Evolutionary conservation across 1,140 invertebrate species (phyloP), one percentile per base, ranked within the genome.

Genomic region (Zaprionus ghesquierei): DNA sequence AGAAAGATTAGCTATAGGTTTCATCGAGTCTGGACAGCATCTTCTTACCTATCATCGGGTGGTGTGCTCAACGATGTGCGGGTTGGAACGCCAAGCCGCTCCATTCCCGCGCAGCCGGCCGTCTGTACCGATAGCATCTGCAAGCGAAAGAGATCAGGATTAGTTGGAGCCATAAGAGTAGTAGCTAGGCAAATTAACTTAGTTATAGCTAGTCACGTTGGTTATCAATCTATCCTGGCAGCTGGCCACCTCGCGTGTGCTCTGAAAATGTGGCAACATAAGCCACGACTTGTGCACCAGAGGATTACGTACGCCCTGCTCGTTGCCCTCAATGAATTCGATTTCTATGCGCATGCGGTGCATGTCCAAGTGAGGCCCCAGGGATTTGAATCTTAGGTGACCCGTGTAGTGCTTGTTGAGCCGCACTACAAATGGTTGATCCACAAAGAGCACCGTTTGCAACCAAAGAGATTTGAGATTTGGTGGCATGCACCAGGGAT

Each of bases 111-210:
- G 93, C 93, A 94, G 93, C 94, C 94, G 93, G 93, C 93, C 92
- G 94, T 93, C 93, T 94, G 94, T 92, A 94, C 94, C 93, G 94
- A 94, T 93, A 94, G 93, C 94, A 94, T 94, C 94, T 94, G 93
- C 80, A 94, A 94, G 3, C n/a, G 31, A 49, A 65, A 53, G 2
- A 62, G 12, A 60, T 18, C 5, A 1, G 13, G 0, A 12, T 33
- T 20, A 13, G 10, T 35, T 3, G 10, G 1, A 9, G n/a, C 2
- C 6, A 29, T 44, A 9, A 15, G 5, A 1, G 35, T 2, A 41
- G 2, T 15, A 3, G 6, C 2, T 9, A 15, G 35, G 6, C n/a
- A 2, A 4, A n/a, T 41, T 23, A 13, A 63, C 20, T 20, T 38
- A 8, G 5, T 27, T 6, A 12, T 41, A 27, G 15, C 18, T 46